Percentiles rank a stretch among this genome's conserved stretches.
Conservation (phyloP, 1,140 invertebrate species). For the Anastrepha ludens region DNA sequence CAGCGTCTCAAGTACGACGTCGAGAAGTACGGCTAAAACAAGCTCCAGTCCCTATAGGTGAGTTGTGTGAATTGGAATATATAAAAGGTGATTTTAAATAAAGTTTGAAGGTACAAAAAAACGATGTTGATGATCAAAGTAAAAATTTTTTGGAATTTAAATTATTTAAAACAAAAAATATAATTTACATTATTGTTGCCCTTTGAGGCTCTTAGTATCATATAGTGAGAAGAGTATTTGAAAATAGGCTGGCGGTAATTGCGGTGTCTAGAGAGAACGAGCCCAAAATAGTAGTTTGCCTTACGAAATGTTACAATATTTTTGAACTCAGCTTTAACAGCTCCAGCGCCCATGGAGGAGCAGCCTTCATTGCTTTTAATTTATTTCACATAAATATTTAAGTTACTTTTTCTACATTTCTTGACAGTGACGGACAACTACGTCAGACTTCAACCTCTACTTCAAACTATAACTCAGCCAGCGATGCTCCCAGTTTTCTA, state of each 20-base stretch:
- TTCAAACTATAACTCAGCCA: conserved; percentile 85
- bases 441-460: conserved; percentile 88
- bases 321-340: too few relatives aligned
- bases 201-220: too few relatives aligned
- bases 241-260: too few relatives aligned
- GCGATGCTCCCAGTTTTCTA: conserved; percentile 83
- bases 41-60: conserved; percentile 88
- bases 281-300: too few relatives aligned
- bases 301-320: too few relatives aligned
- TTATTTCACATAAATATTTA: neutral
- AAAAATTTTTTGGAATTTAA: too few relatives aligned
- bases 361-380: neutral
- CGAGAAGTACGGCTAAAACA: conserved; percentile 94
- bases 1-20: conserved; percentile 96
- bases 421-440: conserved; percentile 84
- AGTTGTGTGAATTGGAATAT: neutral
- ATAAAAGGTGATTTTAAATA: neutral
- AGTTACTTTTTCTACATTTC: neutral
- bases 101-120: neutral
- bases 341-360: neutral
- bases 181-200: too few relatives aligned
- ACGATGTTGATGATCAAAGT: neutral
- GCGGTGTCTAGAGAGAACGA: too few relatives aligned
- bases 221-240: too few relatives aligned
- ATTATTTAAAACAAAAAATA: too few relatives aligned